phyloP scores from a whole-genome alignment of 1,140 invertebrate genomes.

The Doryteuthis pealeii region DNA sequence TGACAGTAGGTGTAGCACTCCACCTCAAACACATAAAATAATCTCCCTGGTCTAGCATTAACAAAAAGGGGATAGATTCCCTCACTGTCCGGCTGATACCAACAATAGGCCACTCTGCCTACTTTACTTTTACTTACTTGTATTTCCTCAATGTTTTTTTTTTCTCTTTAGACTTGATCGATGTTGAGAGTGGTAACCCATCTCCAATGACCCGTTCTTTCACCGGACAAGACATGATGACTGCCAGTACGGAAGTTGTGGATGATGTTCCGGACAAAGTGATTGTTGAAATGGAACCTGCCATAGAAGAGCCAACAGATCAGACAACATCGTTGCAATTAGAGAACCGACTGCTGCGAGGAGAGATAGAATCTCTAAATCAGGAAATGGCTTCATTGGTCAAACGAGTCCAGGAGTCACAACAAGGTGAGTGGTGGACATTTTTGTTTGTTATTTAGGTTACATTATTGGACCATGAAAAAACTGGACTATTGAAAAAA shows the following conservation, averaged over 20 bases:
- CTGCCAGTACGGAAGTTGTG: not conserved
- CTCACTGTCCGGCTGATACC: too few species aligned
- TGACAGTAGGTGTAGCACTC: too few species aligned
- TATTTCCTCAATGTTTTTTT: too few species aligned
- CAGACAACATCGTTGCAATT: slow-evolving; percentile 49
- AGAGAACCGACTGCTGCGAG: slow-evolving; percentile 63
- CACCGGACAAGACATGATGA: not conserved
- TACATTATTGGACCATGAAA: too few species aligned
- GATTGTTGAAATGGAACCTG: slow-evolving; percentile 42
- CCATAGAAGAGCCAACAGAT: slow-evolving; percentile 47
- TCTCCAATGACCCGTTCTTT: not conserved
- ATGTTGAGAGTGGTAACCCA: not conserved
- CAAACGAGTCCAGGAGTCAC: slow-evolving; percentile 62
- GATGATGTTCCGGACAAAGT: slow-evolving; percentile 28
- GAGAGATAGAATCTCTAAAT: slow-evolving; percentile 66
- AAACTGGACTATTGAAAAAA: too few species aligned
- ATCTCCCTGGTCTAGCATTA: too few species aligned
- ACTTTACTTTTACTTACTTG: too few species aligned
- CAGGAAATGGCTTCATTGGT: slow-evolving; percentile 65
- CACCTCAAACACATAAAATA: too few species aligned
- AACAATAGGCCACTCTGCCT: too few species aligned
- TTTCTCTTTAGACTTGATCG: too few species aligned
- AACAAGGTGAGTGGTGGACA: slow-evolving; percentile 61
- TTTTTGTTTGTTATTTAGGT: not conserved
- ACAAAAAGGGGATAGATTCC: too few species aligned